Conservation (phyloP, 2,797 vertebrate genomes). For the Gallinago stenura region DNA sequence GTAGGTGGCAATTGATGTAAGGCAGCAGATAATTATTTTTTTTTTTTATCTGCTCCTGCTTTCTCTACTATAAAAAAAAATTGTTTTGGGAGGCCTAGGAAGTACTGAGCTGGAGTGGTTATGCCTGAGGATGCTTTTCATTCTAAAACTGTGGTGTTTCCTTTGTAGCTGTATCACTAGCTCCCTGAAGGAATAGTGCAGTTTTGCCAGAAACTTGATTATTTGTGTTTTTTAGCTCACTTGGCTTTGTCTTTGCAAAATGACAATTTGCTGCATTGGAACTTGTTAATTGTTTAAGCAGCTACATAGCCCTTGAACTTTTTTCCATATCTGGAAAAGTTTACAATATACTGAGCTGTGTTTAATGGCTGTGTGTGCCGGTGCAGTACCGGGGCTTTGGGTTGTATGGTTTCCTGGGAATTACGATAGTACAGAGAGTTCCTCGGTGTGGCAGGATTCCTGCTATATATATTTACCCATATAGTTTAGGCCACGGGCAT, state of each 20-base stretch:
- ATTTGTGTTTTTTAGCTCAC: neutral
- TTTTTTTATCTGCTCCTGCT: neutral
- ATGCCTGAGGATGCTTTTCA: neutral
- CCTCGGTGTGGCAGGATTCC: neutral
- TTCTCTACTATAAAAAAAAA: neutral
- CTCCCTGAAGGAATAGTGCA: neutral
- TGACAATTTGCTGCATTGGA: neutral
- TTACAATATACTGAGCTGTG: neutral
- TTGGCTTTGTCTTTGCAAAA: neutral
- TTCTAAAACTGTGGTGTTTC: neutral
- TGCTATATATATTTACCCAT: neutral
- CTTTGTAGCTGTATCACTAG: neutral
- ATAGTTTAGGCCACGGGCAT: accelerated
- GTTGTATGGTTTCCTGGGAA: neutral
- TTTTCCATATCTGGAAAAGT: conserved; percentile 29
- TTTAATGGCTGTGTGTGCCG: neutral
- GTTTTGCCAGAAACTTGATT: neutral
- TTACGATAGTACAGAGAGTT: accelerated
- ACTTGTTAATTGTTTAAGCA: neutral
- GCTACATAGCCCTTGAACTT: neutral
- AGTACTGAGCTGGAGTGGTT: neutral
- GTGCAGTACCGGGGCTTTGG: neutral
- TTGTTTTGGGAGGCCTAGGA: neutral
- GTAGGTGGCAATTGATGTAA: neutral
- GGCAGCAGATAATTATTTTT: neutral